These are phyloP conservation scores for Megastigmus dorsalis DNA, from an alignment of 2,888 invertebrate species.

Conservation along the genomic window DNA sequence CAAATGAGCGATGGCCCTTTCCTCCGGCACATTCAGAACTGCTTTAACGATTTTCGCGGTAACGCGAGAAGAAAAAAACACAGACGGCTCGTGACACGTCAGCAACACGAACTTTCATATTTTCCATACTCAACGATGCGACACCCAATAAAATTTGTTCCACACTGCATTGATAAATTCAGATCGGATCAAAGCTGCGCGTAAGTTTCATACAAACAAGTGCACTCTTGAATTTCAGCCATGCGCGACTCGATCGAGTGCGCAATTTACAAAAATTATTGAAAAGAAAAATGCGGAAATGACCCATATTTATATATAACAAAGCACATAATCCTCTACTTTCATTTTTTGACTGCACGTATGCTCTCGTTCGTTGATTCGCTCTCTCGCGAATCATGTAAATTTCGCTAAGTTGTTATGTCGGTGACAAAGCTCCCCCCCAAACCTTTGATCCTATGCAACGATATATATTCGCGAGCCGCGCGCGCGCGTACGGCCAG, in stretches of 20 bases:
- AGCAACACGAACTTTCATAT: conserved; percentile 6
- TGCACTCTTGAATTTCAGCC: neutral
- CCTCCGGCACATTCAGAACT: too few relatives aligned
- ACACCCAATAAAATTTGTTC: conserved; percentile 6
- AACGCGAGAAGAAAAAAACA: too few relatives aligned
- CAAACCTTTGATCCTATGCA: too few relatives aligned
- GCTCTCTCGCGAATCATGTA: too few relatives aligned
- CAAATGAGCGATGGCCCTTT: too few relatives aligned
- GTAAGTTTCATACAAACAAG: neutral
- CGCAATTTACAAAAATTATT: neutral
- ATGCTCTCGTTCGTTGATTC: neutral
- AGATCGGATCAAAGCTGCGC: neutral
- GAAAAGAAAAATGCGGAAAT: neutral
- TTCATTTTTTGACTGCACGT: neutral
- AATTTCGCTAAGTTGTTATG: neutral
- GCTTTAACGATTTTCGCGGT: too few relatives aligned
- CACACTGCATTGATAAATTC: neutral
- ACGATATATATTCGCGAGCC: too few relatives aligned
- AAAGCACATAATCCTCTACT: neutral
- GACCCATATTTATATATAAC: too few relatives aligned
- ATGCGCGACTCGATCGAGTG: neutral
- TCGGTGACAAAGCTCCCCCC: neutral
- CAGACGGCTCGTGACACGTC: too few relatives aligned
- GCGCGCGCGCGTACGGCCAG: neutral
- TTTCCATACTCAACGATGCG: conserved; percentile 17